Percentiles rank a stretch among this genome's conserved stretches.
phyloP scores from a whole-genome alignment of 2,797 vertebrate genomes.

The Aselliscus stoliczkanus region DNA sequence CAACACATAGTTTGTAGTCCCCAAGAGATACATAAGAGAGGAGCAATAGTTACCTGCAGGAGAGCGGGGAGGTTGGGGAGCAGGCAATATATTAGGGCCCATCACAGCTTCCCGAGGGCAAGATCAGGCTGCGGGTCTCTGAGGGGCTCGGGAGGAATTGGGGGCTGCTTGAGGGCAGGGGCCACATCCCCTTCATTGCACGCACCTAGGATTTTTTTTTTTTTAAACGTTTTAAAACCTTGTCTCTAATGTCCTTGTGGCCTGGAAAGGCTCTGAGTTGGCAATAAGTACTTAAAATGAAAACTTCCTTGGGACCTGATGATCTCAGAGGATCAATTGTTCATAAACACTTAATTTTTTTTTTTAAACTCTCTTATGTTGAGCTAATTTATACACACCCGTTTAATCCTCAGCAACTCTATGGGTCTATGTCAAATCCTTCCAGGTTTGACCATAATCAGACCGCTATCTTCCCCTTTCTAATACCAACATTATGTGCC shows the following conservation, averaged over 20 bases:
- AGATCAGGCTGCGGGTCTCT: neutral
- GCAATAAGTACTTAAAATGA: neutral
- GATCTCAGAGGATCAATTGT: neutral
- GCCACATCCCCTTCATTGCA: neutral
- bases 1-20: neutral
- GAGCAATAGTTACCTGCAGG: too few species aligned
- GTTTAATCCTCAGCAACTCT: neutral
- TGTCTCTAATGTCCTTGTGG: too few species aligned
- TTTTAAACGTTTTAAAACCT: neutral
- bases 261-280: neutral
- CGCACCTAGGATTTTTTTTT: neutral
- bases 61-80: neutral
- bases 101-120: neutral
- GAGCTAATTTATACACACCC: neutral
- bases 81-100: rapidly evolving
- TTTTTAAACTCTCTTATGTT: neutral
- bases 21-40: neutral
- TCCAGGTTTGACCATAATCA: neutral
- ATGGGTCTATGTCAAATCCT: neutral
- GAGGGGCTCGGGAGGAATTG: neutral
- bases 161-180: too few species aligned
- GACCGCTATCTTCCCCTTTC: neutral
- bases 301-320: neutral
- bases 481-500: neutral
- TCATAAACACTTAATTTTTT: neutral